A percentile compares a stretch with the other conserved stretches of the same genome.
Evolutionary conservation across 2,113 vertebrate species (phyloP).

Genomic region (Propithecus coquereli): DNA sequence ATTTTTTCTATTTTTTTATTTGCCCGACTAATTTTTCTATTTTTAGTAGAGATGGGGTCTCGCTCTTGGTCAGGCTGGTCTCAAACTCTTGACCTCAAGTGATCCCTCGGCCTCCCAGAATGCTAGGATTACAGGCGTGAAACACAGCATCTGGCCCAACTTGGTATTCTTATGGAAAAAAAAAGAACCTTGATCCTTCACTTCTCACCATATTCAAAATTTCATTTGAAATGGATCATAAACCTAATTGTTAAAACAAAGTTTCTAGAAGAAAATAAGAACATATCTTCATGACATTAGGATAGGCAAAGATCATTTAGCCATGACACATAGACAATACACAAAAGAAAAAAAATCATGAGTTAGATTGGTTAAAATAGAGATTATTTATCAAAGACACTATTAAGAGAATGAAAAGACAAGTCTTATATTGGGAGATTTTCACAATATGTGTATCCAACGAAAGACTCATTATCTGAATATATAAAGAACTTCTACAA

Average conservation of each 20-base stretch:
- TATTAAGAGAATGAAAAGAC: neutral
- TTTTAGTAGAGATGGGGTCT: too few relatives aligned
- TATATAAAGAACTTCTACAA: neutral
- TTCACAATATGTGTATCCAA: neutral
- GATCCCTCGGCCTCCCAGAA: too few relatives aligned
- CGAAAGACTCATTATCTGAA: neutral
- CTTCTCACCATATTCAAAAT: neutral
- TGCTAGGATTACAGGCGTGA: too few relatives aligned
- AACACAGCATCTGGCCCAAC: too few relatives aligned
- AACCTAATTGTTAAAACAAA: neutral
- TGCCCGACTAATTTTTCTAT: too few relatives aligned
- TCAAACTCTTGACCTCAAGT: too few relatives aligned
- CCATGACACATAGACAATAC: neutral
- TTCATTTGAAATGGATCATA: constrained; percentile 1
- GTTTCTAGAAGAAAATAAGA: constrained; percentile 19
- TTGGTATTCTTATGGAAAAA: neutral
- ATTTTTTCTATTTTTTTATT: too few relatives aligned
- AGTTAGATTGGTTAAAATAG: neutral
- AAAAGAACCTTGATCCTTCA: neutral
- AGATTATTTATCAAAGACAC: neutral
- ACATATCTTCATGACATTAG: neutral
- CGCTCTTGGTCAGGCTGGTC: too few relatives aligned
- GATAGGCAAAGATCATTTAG: neutral
- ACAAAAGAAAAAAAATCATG: neutral
- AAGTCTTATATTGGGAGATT: neutral